These are phyloP conservation scores for Drosophila ambigua DNA, from an alignment of 1,140 invertebrate species.

Conservation along the genomic window DNA sequence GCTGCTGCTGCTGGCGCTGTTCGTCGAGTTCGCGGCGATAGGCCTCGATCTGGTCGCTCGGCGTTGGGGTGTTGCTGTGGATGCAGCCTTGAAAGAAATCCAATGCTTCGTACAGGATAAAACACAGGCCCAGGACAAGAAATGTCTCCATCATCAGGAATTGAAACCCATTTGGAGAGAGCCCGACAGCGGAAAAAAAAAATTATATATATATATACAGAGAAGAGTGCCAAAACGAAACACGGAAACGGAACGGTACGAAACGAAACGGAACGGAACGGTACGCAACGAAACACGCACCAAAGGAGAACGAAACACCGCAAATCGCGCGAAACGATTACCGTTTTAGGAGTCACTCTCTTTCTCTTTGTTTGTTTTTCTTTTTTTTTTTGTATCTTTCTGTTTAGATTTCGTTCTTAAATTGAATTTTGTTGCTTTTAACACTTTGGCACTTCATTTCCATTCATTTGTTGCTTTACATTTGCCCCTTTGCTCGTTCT, in stretches of 20 bases:
- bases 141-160: constrained; percentile 84
- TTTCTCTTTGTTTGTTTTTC: not conserved
- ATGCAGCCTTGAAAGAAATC: constrained; percentile 84
- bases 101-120: constrained; percentile 84
- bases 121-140: constrained; percentile 84
- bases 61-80: constrained; percentile 74
- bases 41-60: constrained; percentile 80
- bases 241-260: constrained; percentile 18
- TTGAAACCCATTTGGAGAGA: constrained; percentile 72
- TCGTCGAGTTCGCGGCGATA: constrained; percentile 83
- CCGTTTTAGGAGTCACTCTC: constrained; percentile 1
- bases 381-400: constrained; percentile 29
- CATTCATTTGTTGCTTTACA: constrained; percentile 27
- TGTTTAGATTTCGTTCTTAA: constrained; percentile 25
- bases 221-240: constrained; percentile 12
- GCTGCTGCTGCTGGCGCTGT: constrained; percentile 83
- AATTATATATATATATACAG: constrained; percentile 1
- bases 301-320: constrained; percentile 25
- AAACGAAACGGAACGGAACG: constrained; percentile 24
- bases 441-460: constrained; percentile 77
- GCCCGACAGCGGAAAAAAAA: constrained; percentile 42
- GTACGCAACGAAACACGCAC: not conserved
- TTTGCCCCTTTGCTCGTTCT: constrained; percentile 21
- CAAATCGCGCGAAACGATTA: constrained; percentile 12
- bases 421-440: constrained; percentile 52